A percentile compares a stretch with the other conserved stretches of the same genome.
Conservation (phyloP, 1,140 invertebrate genomes). For the Samia ricini region DNA sequence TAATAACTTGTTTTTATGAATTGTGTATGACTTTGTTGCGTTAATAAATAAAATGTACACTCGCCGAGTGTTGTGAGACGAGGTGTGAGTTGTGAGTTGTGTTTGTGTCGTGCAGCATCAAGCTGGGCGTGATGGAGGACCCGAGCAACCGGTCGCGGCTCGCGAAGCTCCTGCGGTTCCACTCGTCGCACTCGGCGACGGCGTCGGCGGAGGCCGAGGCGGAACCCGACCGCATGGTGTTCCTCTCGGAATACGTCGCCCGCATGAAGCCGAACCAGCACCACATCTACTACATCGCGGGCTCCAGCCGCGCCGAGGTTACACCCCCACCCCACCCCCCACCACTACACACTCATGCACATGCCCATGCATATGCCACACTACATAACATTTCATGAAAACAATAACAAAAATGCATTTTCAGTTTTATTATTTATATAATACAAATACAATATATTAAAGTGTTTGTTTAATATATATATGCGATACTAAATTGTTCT, state of each 20-base stretch:
- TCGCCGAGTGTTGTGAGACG: background rate
- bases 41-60: no score
- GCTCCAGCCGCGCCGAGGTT: slow-evolving; percentile 88
- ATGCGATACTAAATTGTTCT: no score
- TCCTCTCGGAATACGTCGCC: slow-evolving; percentile 92
- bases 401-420: no score
- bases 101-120: slow-evolving; percentile 81
- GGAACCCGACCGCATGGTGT: slow-evolving; percentile 83
- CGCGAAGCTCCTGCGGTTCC: slow-evolving; percentile 96
- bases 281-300: slow-evolving; percentile 98
- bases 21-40: no score
- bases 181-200: slow-evolving; percentile 87
- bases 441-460: no score
- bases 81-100: background rate
- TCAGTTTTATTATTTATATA: background rate
- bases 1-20: no score
- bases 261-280: slow-evolving; percentile 99
- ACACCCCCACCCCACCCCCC: background rate
- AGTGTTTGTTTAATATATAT: no score
- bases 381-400: background rate
- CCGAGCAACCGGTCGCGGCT: slow-evolving; percentile 96
- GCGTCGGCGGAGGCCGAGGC: no score
- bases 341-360: no score
- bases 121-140: slow-evolving; percentile 98
- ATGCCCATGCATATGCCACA: background rate